Evolutionary conservation across 2,888 invertebrate species (phyloP).

Genomic region (Aleiodes leptofemur): DNA sequence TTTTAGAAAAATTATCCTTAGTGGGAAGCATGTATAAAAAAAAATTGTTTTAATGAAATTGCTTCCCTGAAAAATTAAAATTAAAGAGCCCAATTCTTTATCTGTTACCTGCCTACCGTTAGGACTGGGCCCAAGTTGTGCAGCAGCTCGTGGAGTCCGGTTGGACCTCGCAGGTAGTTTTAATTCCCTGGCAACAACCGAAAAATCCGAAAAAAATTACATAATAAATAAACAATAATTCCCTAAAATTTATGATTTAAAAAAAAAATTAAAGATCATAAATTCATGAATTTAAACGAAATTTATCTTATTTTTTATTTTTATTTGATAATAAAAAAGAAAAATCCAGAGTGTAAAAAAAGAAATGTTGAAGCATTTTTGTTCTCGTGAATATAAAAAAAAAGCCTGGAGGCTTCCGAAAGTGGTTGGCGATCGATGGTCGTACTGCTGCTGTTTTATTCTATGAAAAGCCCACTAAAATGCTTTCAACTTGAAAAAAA

Average conservation of each 20-base stretch:
- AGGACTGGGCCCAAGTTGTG: constrained; percentile 92
- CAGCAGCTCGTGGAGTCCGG: constrained; percentile 90
- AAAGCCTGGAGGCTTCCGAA: constrained; percentile 3
- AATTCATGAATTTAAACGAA: background rate
- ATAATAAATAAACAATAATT: background rate
- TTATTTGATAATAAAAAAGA: background rate
- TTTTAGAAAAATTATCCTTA: background rate
- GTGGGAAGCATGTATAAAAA: constrained; percentile 12
- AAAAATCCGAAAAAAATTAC: background rate
- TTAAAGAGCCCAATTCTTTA: constrained; percentile 64
- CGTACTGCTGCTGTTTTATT: background rate
- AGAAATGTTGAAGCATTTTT: constrained; percentile 10
- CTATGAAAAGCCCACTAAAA: constrained; percentile 31
- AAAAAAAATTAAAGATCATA: constrained; percentile 12
- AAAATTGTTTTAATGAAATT: constrained; percentile 3
- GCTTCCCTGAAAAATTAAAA: constrained; percentile 1
- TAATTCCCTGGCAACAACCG: constrained; percentile 75
- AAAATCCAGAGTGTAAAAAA: background rate
- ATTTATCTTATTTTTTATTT: background rate
- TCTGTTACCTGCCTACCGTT: constrained; percentile 73
- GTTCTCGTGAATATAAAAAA: constrained; percentile 1
- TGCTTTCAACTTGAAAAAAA: constrained; percentile 16
- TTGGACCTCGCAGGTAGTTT: constrained; percentile 87
- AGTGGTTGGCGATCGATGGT: constrained; percentile 26
- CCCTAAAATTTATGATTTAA: background rate